Evolutionary conservation across 2,113 vertebrate genomes (phyloP).

Genomic region (Cyanoderma ruficeps): DNA sequence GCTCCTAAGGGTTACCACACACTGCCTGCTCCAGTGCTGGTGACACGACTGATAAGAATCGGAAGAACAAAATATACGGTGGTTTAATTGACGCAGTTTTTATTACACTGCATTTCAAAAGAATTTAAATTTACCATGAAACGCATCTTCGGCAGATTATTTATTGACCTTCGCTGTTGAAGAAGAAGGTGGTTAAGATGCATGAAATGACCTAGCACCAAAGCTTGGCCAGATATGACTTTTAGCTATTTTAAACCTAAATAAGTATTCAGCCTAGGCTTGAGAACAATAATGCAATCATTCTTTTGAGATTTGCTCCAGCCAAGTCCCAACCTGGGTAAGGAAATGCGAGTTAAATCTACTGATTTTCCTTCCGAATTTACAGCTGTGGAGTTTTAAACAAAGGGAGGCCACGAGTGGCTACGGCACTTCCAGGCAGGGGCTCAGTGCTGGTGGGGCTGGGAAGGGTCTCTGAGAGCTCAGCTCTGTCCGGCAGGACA

Average conservation of each 20-base stretch:
- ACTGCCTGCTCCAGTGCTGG: not conserved
- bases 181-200: not conserved
- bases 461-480: not conserved
- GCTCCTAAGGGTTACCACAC: not conserved
- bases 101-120: not conserved
- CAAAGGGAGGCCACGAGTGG: not conserved
- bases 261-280: not conserved
- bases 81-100: not conserved
- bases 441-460: not conserved
- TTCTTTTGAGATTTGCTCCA: not conserved
- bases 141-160: not conserved
- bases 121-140: not conserved
- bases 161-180: not conserved
- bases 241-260: constrained; percentile 15
- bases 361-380: not conserved
- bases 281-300: not conserved
- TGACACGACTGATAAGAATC: not conserved
- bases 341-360: not conserved
- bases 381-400: not conserved
- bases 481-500: accelerated
- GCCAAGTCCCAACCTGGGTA: not conserved
- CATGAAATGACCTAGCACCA: not conserved
- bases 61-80: not conserved
- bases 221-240: not conserved
- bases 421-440: not conserved